Base-by-base conservation (phyloP, 2,113 vertebrate genomes). In the Gopherus flavomarginatus region DNA sequence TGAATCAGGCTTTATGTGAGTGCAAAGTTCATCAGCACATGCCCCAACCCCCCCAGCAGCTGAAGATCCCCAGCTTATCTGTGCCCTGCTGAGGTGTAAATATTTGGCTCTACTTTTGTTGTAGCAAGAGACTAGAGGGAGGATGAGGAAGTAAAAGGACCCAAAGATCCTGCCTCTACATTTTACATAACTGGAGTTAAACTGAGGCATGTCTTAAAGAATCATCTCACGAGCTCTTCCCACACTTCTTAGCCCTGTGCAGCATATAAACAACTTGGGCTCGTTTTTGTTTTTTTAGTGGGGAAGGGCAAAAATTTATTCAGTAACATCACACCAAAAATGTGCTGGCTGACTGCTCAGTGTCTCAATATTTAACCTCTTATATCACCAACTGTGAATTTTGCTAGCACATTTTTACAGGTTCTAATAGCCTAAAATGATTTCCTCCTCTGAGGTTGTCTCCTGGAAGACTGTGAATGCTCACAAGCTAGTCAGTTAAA, bases 1-100 rank as follows among this genome's bases (percentile, higher is more conserved):
- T 14, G 8, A 92, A 69, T 1, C 2, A 4, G 24, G 2, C 27
- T 56, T 79, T 53, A 84, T 5, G 8, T 0, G 0, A 86, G 54
- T 9, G 3, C 69, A 82, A 75, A 82, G 42, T n/a, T 79, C 0
- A 1, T 44, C 82, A 38, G 57, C 13, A 5, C 14, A 6, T 22
- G 11, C 44, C 8, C 0, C 0, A 85, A 19, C 75, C 53, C 31
- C 16, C 91, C 3, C 1, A 82, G 11, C 8, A 59, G 16, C 49
- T 85, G 13, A 87, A 26, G 38, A 75, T 56, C 3, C 3, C 14
- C 1, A 0, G 10, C 5, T 77, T 77, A 75, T 42, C n/a, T 35
- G 14, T 38, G 65, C 35, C 14, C n/a, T 72, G 19, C 65, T 11
- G 26, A 78, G 42, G 6, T 78, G 75, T 27, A 7, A 47, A 4